Conservation (phyloP, 2,113 vertebrate genomes). For the Dunckerocampus dactyliophorus region DNA sequence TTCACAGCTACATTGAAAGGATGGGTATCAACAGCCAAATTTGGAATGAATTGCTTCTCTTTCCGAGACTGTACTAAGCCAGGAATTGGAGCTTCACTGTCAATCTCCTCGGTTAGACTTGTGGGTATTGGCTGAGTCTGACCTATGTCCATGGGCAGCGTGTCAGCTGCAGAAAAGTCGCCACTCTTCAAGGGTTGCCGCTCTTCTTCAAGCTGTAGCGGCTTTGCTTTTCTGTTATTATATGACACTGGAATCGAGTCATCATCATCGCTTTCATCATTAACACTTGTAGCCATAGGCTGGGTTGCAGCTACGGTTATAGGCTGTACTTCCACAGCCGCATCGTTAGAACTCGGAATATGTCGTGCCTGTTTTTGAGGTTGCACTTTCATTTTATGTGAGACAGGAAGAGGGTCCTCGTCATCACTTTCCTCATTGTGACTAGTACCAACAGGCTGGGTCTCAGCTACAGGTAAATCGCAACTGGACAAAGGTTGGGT, state of each 20-base stretch:
- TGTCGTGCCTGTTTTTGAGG: slow-evolving; percentile 8
- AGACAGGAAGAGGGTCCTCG: slow-evolving; percentile 9
- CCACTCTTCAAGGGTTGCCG: neutral
- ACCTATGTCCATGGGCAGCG: slow-evolving; percentile 11
- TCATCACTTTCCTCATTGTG: slow-evolving; percentile 15
- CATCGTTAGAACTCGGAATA: neutral
- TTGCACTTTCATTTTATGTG: slow-evolving; percentile 20
- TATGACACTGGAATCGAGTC: neutral
- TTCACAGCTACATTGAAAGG: slow-evolving; percentile 1
- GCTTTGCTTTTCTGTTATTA: slow-evolving; percentile 15
- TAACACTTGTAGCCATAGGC: slow-evolving; percentile 6
- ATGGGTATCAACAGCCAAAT: neutral
- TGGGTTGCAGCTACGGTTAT: slow-evolving; percentile 18
- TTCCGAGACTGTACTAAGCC: neutral
- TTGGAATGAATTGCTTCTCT: no score
- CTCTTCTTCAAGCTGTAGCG: slow-evolving; percentile 16
- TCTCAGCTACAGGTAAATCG: slow-evolving; percentile 29
- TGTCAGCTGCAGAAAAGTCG: slow-evolving; percentile 7
- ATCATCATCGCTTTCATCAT: slow-evolving; percentile 6
- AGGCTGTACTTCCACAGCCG: slow-evolving; percentile 14
- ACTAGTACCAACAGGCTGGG: slow-evolving; percentile 31
- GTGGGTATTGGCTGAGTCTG: slow-evolving; percentile 5
- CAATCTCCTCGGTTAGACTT: neutral
- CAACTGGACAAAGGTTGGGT: slow-evolving; percentile 4
- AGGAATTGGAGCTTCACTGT: neutral